Percentiles rank a stretch among this genome's conserved stretches.
Conservation (phyloP, 2,888 invertebrate species). For the Parnassius orleans region DNA sequence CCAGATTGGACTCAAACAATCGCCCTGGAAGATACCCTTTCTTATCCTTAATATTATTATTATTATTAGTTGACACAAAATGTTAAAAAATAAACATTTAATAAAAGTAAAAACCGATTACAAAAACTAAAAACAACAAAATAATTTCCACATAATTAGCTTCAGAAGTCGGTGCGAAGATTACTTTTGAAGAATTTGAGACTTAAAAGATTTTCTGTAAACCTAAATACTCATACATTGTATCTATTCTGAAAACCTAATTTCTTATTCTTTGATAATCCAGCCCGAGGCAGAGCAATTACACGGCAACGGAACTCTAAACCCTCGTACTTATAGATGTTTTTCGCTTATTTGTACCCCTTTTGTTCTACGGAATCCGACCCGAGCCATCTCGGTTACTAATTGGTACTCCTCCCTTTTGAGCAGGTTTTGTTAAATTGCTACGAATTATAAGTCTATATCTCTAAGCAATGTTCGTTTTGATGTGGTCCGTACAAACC, state of each 20-base stretch:
- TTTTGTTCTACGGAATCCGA: conserved; percentile 57
- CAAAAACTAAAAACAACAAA: too few species aligned
- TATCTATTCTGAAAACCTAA: not conserved
- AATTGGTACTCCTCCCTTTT: conserved; percentile 62
- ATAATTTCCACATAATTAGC: too few species aligned
- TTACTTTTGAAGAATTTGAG: too few species aligned
- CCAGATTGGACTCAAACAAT: too few species aligned
- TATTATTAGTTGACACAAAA: too few species aligned
- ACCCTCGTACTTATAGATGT: conserved; percentile 61
- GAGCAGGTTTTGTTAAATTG: conserved; percentile 45
- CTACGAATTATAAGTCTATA: conserved; percentile 44
- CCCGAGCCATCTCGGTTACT: conserved; percentile 63
- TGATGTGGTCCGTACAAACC: conserved; percentile 9
- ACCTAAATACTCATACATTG: not conserved
- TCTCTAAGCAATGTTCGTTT: conserved; percentile 25
- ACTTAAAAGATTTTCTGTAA: too few species aligned
- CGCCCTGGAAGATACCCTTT: too few species aligned
- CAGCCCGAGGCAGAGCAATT: conserved; percentile 66
- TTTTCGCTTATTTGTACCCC: conserved; percentile 64
- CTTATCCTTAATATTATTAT: too few species aligned
- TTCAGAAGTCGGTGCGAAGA: too few species aligned
- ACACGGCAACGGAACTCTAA: conserved; percentile 62
- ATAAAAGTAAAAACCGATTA: too few species aligned
- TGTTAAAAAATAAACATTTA: too few species aligned
- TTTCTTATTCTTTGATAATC: conserved; percentile 39